Percentiles rank a stretch among this genome's conserved stretches.
Conservation (phyloP, 2,888 invertebrate genomes). For the Drosophila mulleri region DNA sequence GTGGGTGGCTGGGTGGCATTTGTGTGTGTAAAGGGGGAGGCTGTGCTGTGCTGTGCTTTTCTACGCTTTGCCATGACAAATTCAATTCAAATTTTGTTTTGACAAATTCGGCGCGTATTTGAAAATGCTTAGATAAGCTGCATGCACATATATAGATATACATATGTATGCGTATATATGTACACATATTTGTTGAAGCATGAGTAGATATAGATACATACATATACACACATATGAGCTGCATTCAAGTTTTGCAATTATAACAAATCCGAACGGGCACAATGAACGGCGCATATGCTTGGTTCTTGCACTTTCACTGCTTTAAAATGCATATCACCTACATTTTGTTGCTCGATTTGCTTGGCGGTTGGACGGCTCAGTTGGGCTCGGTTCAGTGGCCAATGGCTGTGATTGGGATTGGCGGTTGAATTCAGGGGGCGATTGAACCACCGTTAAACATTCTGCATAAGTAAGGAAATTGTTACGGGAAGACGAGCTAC, state of each 20-base stretch:
- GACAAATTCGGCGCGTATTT: slow-evolving; percentile 70
- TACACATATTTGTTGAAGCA: slow-evolving; percentile 1
- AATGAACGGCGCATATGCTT: slow-evolving; percentile 59
- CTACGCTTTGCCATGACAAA: slow-evolving; percentile 61
- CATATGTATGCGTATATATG: not conserved
- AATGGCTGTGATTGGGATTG: slow-evolving; percentile 32
- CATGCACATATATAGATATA: slow-evolving; percentile 9
- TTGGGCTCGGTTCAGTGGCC: slow-evolving; percentile 64
- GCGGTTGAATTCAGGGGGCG: slow-evolving; percentile 41
- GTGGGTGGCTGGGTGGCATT: slow-evolving; percentile 6
- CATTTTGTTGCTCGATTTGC: slow-evolving; percentile 73
- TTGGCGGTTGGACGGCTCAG: not conserved
- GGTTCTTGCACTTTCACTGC: slow-evolving; percentile 74
- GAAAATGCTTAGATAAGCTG: slow-evolving; percentile 69
- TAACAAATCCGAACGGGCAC: slow-evolving; percentile 47
- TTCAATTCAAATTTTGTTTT: slow-evolving; percentile 75
- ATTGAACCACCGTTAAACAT: slow-evolving; percentile 71
- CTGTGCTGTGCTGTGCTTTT: not conserved
- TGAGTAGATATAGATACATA: not conserved
- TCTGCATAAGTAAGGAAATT: slow-evolving; percentile 75
- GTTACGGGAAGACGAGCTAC: slow-evolving; percentile 73
- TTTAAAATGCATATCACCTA: slow-evolving; percentile 78
- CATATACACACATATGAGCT: slow-evolving; percentile 9
- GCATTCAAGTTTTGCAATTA: slow-evolving; percentile 52
- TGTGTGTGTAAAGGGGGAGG: not conserved